phyloP scores from a whole-genome alignment of 2,797 vertebrate genomes.

The Gambelia wislizenii region DNA sequence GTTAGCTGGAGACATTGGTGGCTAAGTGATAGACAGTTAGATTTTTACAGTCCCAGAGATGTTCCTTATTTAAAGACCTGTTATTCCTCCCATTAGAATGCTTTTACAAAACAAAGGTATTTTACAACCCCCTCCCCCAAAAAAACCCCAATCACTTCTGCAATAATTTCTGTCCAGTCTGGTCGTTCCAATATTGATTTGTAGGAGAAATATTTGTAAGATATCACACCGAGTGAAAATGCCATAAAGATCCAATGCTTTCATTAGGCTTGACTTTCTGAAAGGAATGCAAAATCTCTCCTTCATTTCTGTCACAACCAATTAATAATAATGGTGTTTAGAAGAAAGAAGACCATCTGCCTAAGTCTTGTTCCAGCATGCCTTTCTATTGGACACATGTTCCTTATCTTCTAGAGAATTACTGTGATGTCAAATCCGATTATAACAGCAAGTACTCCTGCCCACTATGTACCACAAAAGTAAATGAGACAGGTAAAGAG shows the following conservation, averaged over 20 bases:
- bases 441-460: background rate
- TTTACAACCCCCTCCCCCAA: background rate
- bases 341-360: conserved; percentile 60
- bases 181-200: conserved; percentile 49
- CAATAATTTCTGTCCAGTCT: conserved; percentile 2
- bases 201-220: conserved; percentile 7
- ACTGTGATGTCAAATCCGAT: conserved; percentile 34
- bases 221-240: conserved; percentile 27
- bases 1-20: background rate
- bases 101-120: conserved; percentile 32
- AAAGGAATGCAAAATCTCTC: conserved; percentile 40
- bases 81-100: background rate
- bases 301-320: conserved; percentile 48
- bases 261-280: conserved; percentile 59
- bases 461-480: background rate
- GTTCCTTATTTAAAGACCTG: conserved; percentile 17
- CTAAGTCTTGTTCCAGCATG: background rate
- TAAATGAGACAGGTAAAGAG: background rate
- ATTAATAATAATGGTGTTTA: conserved; percentile 36
- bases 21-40: background rate
- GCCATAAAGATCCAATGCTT: conserved; percentile 44
- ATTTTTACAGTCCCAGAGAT: background rate
- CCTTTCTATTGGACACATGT: conserved; percentile 24
- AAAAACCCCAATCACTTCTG: conserved; percentile 48
- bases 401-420: conserved; percentile 37